Base-by-base conservation (phyloP, 2,888 invertebrate species). In the Agrotis puta region DNA sequence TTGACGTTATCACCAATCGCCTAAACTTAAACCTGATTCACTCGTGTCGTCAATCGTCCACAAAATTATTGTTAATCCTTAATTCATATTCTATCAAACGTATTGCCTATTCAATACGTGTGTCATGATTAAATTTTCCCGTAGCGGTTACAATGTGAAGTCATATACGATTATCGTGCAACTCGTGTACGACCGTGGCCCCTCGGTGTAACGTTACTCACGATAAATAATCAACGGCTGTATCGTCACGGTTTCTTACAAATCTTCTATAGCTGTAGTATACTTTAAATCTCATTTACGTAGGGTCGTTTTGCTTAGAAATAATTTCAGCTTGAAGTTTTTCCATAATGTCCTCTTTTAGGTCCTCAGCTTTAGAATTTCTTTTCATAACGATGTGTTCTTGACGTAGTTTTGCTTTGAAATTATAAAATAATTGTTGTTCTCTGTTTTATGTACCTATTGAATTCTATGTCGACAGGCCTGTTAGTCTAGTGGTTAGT, bases 241-340 rank as follows among this genome's bases (percentile, higher is more conserved):
- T 67, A 81, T 83, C 84, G 88, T 89, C 90, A 90, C 87, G 88
- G 89, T 85, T 88, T 87, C 87, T 84, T 84, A 84, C 71, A 84
- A 84, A 85, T 81, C 79, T 71, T 73, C 45, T 51, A 53, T 62
- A 50, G 51, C 53, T 59, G 57, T 70, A 58, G 61, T 68, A 64
- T 51, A 64, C 50, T 68, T 73, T 47, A 57, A 63, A 16, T 62
- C 20, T 27, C n/a, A 50, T 64, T 74, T 50, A 62, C 13, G 14
- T 13, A 51, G n/a, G 39, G 22, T 56, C 7, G 18, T 72, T 61
- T 57, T 61, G 48, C 64, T 63, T 56, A 33, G 13, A 64, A 63
- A 51, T 54, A 13, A 16, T 56, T 50, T 64, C 20, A 56, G 47
- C 13, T 62, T 66, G 16, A 64, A 14, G 45, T 33, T 56, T n/a